Evolutionary conservation across 1,140 invertebrate genomes (phyloP).

Genomic region (Halesus radiatus): DNA sequence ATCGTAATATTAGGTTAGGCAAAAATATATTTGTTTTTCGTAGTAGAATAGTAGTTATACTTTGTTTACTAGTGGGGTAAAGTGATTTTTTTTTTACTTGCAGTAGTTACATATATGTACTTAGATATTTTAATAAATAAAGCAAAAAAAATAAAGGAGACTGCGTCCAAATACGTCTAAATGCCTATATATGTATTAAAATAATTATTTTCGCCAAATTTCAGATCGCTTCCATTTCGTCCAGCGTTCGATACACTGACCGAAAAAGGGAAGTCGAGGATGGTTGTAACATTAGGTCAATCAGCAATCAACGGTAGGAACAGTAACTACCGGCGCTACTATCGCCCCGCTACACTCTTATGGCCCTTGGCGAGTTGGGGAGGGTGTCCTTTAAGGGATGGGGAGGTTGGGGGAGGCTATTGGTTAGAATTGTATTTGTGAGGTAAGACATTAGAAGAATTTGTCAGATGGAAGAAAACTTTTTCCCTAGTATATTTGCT

Average conservation of each 20-base stretch:
- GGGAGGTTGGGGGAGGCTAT: slow-evolving; percentile 34
- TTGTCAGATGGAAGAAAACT: slow-evolving; percentile 30
- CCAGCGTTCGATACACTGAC: slow-evolving; percentile 45
- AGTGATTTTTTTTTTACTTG: no score
- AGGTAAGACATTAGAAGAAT: slow-evolving; percentile 52
- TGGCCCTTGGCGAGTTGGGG: slow-evolving; percentile 13
- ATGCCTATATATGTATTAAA: no score
- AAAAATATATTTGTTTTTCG: no score
- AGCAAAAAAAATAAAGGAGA: no score
- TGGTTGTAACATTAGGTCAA: slow-evolving; percentile 57
- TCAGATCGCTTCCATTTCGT: neutral
- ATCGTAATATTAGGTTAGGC: no score
- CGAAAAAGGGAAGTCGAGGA: slow-evolving; percentile 47
- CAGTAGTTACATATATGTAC: no score
- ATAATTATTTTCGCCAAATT: neutral
- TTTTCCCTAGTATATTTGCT: neutral
- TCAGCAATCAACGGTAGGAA: slow-evolving; percentile 57
- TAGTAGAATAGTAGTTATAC: no score
- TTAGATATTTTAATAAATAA: no score
- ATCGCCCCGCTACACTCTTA: slow-evolving; percentile 43
- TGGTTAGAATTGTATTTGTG: slow-evolving; percentile 51
- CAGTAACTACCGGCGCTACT: slow-evolving; percentile 27
- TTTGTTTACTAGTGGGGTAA: no score
- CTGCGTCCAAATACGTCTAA: no score
- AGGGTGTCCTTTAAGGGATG: neutral